phyloP scores from a whole-genome alignment of 2,113 vertebrate genomes.

The Stigmatopora argus region DNA sequence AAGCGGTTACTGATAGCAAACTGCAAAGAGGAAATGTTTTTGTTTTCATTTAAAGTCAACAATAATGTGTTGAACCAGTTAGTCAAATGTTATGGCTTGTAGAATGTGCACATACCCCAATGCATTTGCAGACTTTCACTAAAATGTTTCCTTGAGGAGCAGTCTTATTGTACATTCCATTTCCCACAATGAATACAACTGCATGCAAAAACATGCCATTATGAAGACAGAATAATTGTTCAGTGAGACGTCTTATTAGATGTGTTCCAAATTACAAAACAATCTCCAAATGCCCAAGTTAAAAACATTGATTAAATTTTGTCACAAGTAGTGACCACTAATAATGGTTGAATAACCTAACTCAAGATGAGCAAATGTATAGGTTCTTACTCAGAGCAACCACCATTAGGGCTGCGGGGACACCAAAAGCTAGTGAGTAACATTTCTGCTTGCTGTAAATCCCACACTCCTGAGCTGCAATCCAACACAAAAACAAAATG shows the following conservation, averaged over 20 bases:
- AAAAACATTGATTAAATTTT: not conserved
- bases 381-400: conserved; percentile 77
- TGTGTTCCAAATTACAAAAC: not conserved
- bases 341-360: not conserved
- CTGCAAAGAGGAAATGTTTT: conserved; percentile 55
- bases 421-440: conserved; percentile 90
- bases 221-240: not conserved
- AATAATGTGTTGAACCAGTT: not conserved
- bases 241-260: not conserved
- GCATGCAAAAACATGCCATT: not conserved
- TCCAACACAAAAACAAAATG: conserved; percentile 13
- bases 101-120: conserved; percentile 75
- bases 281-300: not conserved
- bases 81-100: not conserved
- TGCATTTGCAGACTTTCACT: conserved; percentile 77
- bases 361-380: not conserved
- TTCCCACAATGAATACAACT: conserved; percentile 91
- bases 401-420: conserved; percentile 90
- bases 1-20: conserved; percentile 87
- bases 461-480: conserved; percentile 82
- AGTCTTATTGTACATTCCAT: conserved; percentile 80
- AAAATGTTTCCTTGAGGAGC: conserved; percentile 86
- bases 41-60: not conserved
- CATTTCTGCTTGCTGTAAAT: conserved; percentile 76
- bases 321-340: not conserved